These are phyloP conservation scores for Oreochromis aureus DNA, from an alignment of 2,113 vertebrate species.

Conservation along the genomic window DNA sequence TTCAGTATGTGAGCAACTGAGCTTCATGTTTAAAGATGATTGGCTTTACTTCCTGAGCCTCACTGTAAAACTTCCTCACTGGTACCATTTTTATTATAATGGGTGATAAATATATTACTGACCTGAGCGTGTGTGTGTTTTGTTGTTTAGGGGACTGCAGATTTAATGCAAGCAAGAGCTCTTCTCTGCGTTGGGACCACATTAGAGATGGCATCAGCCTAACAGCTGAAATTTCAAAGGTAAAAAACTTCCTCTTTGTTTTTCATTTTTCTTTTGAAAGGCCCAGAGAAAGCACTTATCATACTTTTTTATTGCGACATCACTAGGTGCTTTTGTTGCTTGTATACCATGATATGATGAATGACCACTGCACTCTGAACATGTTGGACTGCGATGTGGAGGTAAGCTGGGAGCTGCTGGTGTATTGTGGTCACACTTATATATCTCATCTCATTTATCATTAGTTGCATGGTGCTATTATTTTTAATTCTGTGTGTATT, in stretches of 20 bases:
- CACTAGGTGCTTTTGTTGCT: slow-evolving; percentile 75
- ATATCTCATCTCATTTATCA: neutral
- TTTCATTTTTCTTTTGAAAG: neutral
- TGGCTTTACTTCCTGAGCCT: neutral
- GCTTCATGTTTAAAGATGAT: neutral
- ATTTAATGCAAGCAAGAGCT: slow-evolving; percentile 61
- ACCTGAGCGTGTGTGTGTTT: neutral
- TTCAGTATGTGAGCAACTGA: neutral
- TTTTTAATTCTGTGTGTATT: neutral
- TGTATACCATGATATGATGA: slow-evolving; percentile 80
- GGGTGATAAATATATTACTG: neutral
- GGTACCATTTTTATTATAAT: neutral
- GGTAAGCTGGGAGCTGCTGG: slow-evolving; percentile 60
- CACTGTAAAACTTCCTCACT: neutral
- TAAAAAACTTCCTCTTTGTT: slow-evolving; percentile 27
- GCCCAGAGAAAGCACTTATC: neutral
- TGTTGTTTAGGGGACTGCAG: slow-evolving; percentile 73
- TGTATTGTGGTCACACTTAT: neutral
- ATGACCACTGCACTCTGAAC: slow-evolving; percentile 69
- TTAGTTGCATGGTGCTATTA: neutral
- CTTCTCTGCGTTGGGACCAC: slow-evolving; percentile 68
- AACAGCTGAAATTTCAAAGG: slow-evolving; percentile 86
- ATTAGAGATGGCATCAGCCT: slow-evolving; percentile 67
- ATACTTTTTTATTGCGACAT: neutral
- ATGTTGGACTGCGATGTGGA: slow-evolving; percentile 77